Evolutionary conservation across 2,888 invertebrate genomes (phyloP).

Genomic region (Merodon equestris): DNA sequence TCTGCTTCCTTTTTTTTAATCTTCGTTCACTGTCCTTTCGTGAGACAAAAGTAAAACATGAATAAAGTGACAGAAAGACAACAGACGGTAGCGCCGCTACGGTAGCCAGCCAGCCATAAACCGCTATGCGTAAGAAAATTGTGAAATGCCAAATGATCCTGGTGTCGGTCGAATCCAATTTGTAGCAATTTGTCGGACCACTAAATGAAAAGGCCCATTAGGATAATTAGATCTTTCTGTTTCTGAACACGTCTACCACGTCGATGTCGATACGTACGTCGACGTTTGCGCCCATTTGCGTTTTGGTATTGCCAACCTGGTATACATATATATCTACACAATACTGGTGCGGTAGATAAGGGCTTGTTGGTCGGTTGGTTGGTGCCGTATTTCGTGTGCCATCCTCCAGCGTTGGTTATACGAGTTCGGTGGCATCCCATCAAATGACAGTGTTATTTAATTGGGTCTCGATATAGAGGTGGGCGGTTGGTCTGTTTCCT

Average conservation of each 20-base stretch:
- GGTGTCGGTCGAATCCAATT: conserved; percentile 69
- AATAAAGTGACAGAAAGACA: conserved; percentile 44
- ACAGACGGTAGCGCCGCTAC: conserved; percentile 38
- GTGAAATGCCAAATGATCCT: conserved; percentile 68
- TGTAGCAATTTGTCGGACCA: conserved; percentile 69
- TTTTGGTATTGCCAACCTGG: conserved; percentile 3
- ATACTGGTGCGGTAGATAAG: background rate
- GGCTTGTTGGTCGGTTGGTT: conserved; percentile 39
- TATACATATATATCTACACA: background rate
- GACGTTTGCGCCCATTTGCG: conserved; percentile 49
- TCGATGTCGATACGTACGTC: background rate
- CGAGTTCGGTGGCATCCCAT: conserved; percentile 57
- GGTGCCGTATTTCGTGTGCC: conserved; percentile 54
- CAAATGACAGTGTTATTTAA: conserved; percentile 64
- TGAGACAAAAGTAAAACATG: conserved; percentile 43
- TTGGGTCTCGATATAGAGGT: conserved; percentile 32
- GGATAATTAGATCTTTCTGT: conserved; percentile 68
- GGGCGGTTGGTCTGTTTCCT: conserved; percentile 23
- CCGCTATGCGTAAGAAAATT: conserved; percentile 67
- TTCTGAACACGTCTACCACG: conserved; percentile 29
- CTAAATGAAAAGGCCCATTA: conserved; percentile 69
- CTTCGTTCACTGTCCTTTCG: conserved; percentile 30
- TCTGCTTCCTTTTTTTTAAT: conserved; percentile 30
- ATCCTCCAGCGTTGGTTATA: conserved; percentile 46
- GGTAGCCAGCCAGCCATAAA: conserved; percentile 52